Base-by-base conservation (phyloP, 2,113 vertebrate genomes). In the Antechinus stuartii region DNA sequence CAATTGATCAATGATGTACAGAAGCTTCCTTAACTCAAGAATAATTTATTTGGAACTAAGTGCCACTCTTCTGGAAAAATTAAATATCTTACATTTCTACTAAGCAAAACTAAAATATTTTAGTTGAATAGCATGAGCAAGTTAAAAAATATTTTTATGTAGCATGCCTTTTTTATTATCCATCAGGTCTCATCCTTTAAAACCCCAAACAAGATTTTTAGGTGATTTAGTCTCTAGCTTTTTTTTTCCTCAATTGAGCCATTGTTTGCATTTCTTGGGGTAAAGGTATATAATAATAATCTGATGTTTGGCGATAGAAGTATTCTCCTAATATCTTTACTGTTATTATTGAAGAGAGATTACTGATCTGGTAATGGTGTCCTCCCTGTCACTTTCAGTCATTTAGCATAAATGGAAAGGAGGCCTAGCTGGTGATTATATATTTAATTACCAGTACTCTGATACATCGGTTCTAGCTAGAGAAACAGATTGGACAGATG, bases 401-500 rank as follows among this genome's bases (percentile, higher is more conserved):
- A 42, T 24, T 90, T 54, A 8, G 8, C 35, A 89, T 92, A 30
- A 91, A 26, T 8, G 92, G 91, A 90, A 47, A 46, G n/a, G 68
- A 94, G 89, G 68, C 46, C 8, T 68, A 47, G 92, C 54, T 93
- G 50, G 27, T 94, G 92, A 47, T 92, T 94, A 30, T 22, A 8
- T 16, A 19, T 42, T 90, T 76, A 94, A 25, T 57, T 61, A 27
- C 54, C 57, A 93, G 47, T 84, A 46, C 50, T 76, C 92, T 89
- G 42, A 46, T n/a, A 89, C 8, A 23, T 94, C 12, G 35, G 4
- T 50, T 93, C 27, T 25, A 90, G 52, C 50, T 46, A 23, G 30
- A 8, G 92, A 93, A 96, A 19, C 76, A 56, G 53, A 49, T 93
- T 76, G 56, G 46, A 56, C 89, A 90, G 23, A 94, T 50, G 61